Conservation (phyloP, 1,140 invertebrate species). For the Trichonephila clavipes region DNA sequence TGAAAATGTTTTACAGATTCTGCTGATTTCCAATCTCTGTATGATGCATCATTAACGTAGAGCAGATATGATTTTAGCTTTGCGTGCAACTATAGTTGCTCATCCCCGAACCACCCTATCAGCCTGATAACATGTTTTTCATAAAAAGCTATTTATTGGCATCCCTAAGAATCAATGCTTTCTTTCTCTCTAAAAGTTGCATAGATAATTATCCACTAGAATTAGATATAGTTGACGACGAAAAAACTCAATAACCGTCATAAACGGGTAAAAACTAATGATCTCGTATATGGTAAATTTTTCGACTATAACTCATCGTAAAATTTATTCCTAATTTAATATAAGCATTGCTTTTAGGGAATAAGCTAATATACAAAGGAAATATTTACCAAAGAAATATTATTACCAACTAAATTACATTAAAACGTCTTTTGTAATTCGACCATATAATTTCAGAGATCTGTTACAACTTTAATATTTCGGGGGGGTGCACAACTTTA, state of each 20-base stretch:
- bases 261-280: slow-evolving; percentile 31
- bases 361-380: background rate
- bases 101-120: background rate
- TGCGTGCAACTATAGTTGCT: slow-evolving; percentile 15
- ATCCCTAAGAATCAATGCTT: background rate
- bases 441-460: too few species aligned
- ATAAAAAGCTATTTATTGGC: slow-evolving; percentile 17
- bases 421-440: background rate
- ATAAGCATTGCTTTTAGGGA: background rate
- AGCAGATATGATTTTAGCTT: slow-evolving; percentile 48
- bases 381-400: background rate
- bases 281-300: slow-evolving; percentile 14
- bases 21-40: slow-evolving; percentile 42
- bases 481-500: too few species aligned
- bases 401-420: background rate
- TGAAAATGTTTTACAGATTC: slow-evolving; percentile 26
- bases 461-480: too few species aligned
- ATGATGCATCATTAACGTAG: slow-evolving; percentile 33
- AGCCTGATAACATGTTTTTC: slow-evolving; percentile 43
- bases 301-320: background rate
- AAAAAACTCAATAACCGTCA: slow-evolving; percentile 29
- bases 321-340: background rate
- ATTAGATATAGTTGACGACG: background rate
- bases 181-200: background rate
- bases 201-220: slow-evolving; percentile 3